Conservation (phyloP, 2,888 invertebrate genomes). For the Cynaeus angustus region DNA sequence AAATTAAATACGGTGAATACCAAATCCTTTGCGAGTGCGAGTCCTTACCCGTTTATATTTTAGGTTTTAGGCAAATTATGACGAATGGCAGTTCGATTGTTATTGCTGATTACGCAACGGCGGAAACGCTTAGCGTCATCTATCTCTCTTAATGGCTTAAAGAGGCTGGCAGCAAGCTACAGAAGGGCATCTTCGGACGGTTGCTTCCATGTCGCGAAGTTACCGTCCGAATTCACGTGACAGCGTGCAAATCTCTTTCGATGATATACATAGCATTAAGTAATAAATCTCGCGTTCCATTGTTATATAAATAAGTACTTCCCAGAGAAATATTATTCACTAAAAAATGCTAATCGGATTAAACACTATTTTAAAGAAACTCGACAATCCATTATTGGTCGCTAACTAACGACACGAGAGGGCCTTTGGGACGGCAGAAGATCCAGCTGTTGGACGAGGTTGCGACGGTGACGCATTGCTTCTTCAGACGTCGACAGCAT, state of each 20-base stretch:
- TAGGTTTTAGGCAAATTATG: slow-evolving; percentile 54
- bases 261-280: slow-evolving; percentile 63
- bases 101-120: slow-evolving; percentile 49
- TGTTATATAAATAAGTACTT: slow-evolving; percentile 63
- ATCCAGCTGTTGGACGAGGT: slow-evolving; percentile 48
- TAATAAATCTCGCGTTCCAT: slow-evolving; percentile 64
- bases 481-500: neutral
- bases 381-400: slow-evolving; percentile 69
- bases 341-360: slow-evolving; percentile 60
- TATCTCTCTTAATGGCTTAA: slow-evolving; percentile 70
- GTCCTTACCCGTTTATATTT: slow-evolving; percentile 50
- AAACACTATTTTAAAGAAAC: slow-evolving; percentile 60
- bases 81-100: slow-evolving; percentile 50
- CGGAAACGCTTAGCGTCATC: slow-evolving; percentile 64
- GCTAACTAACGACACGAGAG: slow-evolving; percentile 58
- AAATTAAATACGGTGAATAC: slow-evolving; percentile 44
- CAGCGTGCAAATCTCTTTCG: slow-evolving; percentile 65
- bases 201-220: slow-evolving; percentile 18
- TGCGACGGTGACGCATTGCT: slow-evolving; percentile 50
- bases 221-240: slow-evolving; percentile 34
- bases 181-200: slow-evolving; percentile 41
- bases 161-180: slow-evolving; percentile 51
- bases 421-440: slow-evolving; percentile 52
- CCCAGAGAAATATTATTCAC: slow-evolving; percentile 56
- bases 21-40: slow-evolving; percentile 50